phyloP scores from a whole-genome alignment of 2,797 vertebrate genomes.

The Etheostoma perlongum region DNA sequence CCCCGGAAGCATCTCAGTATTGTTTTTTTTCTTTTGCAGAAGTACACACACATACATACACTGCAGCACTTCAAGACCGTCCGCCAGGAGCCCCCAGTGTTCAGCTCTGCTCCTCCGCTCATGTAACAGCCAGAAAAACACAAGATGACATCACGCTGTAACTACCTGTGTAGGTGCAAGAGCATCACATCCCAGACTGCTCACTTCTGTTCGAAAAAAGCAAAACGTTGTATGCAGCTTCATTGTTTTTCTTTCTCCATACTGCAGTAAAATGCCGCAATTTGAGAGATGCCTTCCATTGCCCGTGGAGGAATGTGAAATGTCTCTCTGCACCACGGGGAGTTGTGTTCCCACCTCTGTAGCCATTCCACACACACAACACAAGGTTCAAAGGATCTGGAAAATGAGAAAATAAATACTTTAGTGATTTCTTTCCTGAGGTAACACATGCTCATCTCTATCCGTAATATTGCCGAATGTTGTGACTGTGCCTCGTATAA shows the following conservation, averaged over 20 bases:
- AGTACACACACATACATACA: not conserved
- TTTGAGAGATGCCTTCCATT: slow-evolving; percentile 13
- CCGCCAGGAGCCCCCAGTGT: not conserved
- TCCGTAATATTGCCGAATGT: slow-evolving; percentile 23
- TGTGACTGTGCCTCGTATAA: slow-evolving; percentile 29
- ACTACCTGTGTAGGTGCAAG: slow-evolving; percentile 38
- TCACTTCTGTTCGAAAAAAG: slow-evolving; percentile 26
- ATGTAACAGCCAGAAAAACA: slow-evolving; percentile 22
- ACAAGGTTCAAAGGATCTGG: slow-evolving; percentile 34
- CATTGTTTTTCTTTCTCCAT: not conserved
- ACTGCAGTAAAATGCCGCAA: not conserved
- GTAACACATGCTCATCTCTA: slow-evolving; percentile 26
- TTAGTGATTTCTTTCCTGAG: slow-evolving; percentile 29
- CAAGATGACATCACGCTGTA: slow-evolving; percentile 8
- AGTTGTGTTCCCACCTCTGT: slow-evolving; percentile 38
- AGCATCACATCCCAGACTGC: slow-evolving; percentile 29
- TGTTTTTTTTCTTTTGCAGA: not conserved
- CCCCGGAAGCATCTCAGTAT: not conserved
- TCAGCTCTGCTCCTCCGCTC: slow-evolving; percentile 15
- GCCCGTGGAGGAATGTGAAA: slow-evolving; percentile 32
- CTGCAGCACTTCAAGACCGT: slow-evolving; percentile 10
- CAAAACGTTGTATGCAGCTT: slow-evolving; percentile 9
- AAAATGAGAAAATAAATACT: slow-evolving; percentile 53
- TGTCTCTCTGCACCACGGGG: slow-evolving; percentile 19
- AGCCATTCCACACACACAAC: not conserved